phyloP scores from a whole-genome alignment of 2,888 invertebrate species.

The Caenorhabditis sp. region DNA sequence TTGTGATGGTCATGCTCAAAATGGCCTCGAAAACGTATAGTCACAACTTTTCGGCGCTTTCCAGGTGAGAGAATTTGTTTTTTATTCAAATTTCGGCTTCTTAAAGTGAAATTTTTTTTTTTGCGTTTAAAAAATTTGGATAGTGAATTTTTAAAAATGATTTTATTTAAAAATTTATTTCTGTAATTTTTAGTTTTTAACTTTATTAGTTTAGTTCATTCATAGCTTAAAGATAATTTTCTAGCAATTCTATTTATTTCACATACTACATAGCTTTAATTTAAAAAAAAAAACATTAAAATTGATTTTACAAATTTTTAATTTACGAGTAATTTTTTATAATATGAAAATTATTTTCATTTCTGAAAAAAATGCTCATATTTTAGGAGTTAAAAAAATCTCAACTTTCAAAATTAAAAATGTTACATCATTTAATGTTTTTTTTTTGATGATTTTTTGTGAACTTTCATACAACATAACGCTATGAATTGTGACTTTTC shows the following conservation, averaged over 20 bases:
- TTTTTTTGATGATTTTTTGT: background rate
- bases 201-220: no score
- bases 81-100: background rate
- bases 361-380: no score
- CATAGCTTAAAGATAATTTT: no score
- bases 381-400: background rate
- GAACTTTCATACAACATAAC: no score
- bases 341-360: no score
- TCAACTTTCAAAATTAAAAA: background rate
- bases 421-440: no score
- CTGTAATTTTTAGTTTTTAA: background rate
- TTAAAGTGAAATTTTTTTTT: no score
- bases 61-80: slow-evolving; percentile 90
- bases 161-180: background rate
- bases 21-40: slow-evolving; percentile 97
- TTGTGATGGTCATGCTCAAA: slow-evolving; percentile 87
- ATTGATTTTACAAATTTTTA: no score
- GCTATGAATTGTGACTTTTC: background rate
- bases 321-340: no score
- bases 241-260: no score
- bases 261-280: background rate
- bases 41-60: slow-evolving; percentile 98
- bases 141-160: background rate
- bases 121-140: no score
- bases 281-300: background rate